Conservation (phyloP, 2,888 invertebrate genomes). For the Xylota segnis region DNA sequence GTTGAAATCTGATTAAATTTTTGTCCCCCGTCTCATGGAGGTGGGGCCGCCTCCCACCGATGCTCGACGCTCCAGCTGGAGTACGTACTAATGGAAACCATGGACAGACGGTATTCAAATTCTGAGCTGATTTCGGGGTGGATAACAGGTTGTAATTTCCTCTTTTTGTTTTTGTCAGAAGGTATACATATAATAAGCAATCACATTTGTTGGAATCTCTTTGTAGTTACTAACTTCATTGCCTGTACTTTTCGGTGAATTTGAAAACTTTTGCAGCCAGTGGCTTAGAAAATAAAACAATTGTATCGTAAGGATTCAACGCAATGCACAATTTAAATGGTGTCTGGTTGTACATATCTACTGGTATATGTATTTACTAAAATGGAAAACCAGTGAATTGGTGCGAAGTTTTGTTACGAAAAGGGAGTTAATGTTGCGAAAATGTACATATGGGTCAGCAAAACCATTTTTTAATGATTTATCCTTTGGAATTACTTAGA, state of each 20-base stretch:
- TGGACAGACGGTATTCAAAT: slow-evolving; percentile 66
- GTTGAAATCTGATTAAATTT: slow-evolving; percentile 75
- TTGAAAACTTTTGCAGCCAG: slow-evolving; percentile 23
- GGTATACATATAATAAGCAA: slow-evolving; percentile 32
- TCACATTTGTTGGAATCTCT: slow-evolving; percentile 38
- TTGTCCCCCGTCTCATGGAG: slow-evolving; percentile 48
- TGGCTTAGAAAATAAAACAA: slow-evolving; percentile 7
- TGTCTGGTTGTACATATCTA: neutral
- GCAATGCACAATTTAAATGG: neutral
- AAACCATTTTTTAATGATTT: too few relatives aligned
- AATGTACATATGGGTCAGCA: too few relatives aligned
- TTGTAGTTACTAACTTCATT: slow-evolving; percentile 28
- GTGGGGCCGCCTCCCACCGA: neutral
- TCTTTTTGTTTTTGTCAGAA: slow-evolving; percentile 45
- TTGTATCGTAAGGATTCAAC: neutral
- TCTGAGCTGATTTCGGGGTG: slow-evolving; percentile 56
- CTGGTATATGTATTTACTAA: neutral
- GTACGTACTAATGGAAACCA: slow-evolving; percentile 24
- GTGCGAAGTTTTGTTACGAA: neutral
- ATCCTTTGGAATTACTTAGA: too few relatives aligned
- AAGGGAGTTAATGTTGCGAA: neutral
- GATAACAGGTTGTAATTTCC: slow-evolving; percentile 75
- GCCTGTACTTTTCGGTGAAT: slow-evolving; percentile 9
- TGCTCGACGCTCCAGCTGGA: neutral
- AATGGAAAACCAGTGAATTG: neutral